phyloP scores from a whole-genome alignment of 1,140 invertebrate species.

The Cryptotermes secundus region DNA sequence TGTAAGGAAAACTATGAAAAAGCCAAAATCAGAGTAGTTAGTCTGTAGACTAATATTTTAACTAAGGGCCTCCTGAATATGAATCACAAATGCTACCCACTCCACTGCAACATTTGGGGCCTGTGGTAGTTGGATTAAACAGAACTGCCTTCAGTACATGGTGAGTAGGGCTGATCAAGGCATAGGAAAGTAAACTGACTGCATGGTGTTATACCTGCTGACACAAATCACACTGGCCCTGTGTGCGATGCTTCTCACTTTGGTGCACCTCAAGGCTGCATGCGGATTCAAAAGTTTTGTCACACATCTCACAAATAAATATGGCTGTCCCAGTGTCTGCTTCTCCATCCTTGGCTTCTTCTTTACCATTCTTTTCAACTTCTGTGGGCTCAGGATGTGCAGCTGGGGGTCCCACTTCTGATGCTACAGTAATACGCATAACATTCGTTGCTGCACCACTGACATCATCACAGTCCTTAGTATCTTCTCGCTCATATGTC shows the following conservation, averaged over 20 bases:
- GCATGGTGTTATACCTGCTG: neutral
- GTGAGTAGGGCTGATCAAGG: neutral
- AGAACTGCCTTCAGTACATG: neutral
- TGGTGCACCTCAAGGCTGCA: neutral
- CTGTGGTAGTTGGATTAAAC: too few species aligned
- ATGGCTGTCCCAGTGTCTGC: too few species aligned
- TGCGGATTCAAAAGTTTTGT: conserved; percentile 12
- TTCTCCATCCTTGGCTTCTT: neutral
- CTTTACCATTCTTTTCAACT: neutral
- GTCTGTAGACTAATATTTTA: too few species aligned
- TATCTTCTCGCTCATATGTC: neutral
- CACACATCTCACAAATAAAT: conserved; percentile 23
- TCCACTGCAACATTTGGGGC: too few species aligned
- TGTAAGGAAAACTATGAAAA: too few species aligned
- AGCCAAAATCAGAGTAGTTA: too few species aligned
- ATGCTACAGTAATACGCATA: conserved; percentile 25
- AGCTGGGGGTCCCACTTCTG: neutral
- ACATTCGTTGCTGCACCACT: neutral
- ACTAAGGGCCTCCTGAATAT: too few species aligned
- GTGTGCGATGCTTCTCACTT: neutral
- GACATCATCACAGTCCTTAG: too few species aligned
- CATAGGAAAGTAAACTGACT: neutral
- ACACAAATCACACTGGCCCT: conserved; percentile 27
- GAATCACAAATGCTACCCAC: too few species aligned
- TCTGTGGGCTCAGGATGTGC: too few species aligned